phyloP scores from a whole-genome alignment of 1,140 invertebrate genomes.

The Proales similis region DNA sequence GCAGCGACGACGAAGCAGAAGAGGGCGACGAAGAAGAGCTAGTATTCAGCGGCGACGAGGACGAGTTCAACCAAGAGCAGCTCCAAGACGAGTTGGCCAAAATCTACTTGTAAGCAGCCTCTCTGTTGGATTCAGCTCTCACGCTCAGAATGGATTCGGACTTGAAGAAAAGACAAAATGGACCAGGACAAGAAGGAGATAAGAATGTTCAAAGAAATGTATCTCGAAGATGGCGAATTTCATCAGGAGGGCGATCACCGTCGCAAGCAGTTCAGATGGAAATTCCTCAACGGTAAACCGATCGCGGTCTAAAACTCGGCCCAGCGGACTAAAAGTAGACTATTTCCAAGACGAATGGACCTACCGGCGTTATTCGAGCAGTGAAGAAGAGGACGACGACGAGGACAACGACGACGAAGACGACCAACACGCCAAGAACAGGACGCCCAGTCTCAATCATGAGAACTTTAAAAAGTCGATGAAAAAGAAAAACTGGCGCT shows the following conservation, averaged over 20 bases:
- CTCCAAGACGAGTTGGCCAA: constrained; percentile 18
- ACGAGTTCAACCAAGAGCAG: constrained; percentile 13
- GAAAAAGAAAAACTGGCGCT: constrained; percentile 16
- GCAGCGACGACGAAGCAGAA: constrained; percentile 10
- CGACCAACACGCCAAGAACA: neutral
- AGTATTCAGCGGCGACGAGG: constrained; percentile 23
- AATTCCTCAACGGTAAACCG: constrained; percentile 24
- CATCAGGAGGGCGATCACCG: neutral
- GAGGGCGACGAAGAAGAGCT: constrained; percentile 24
- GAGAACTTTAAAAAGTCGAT: constrained; percentile 32
- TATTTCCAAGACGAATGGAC: too few species aligned
- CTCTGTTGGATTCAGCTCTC: neutral
- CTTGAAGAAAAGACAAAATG: constrained; percentile 25
- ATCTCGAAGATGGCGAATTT: constrained; percentile 9
- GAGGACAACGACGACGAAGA: constrained; percentile 1
- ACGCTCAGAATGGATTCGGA: neutral
- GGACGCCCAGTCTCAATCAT: too few species aligned
- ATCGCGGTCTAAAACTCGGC: too few species aligned
- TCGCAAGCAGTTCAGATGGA: constrained; percentile 35
- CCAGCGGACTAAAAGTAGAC: too few species aligned
- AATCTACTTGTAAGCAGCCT: constrained; percentile 20
- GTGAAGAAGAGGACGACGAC: constrained; percentile 17
- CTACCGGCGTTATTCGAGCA: neutral
- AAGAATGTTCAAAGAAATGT: constrained; percentile 32
- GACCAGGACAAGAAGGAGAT: constrained; percentile 25